These are phyloP conservation scores for Botia almorhae DNA, from an alignment of 2,797 vertebrate species.

Conservation along the genomic window DNA sequence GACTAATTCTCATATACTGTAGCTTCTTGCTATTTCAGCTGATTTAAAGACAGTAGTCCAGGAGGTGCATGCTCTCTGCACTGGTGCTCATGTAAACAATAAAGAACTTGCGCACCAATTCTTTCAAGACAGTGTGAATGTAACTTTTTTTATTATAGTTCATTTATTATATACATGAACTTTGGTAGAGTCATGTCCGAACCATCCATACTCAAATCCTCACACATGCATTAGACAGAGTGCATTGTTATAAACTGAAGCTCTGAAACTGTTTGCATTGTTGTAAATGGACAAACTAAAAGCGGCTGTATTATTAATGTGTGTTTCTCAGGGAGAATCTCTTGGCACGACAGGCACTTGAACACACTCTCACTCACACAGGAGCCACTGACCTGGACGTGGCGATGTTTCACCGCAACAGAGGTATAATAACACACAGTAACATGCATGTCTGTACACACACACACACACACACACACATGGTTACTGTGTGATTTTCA, in stretches of 20 bases:
- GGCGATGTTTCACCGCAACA: constrained; percentile 97
- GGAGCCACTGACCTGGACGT: constrained; percentile 96
- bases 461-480: constrained; percentile 26
- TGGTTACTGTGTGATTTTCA: too few relatives aligned
- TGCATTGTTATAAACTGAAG: not conserved
- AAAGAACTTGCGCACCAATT: not conserved
- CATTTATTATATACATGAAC: not conserved
- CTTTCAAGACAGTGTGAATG: not conserved
- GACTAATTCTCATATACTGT: too few relatives aligned
- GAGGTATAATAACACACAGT: constrained; percentile 77
- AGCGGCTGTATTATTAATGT: constrained; percentile 11
- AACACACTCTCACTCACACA: constrained; percentile 88
- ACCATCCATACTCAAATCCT: not conserved
- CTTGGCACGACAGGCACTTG: constrained; percentile 86
- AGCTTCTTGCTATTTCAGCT: too few relatives aligned
- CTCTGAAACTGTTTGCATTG: not conserved
- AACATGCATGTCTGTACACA: constrained; percentile 44
- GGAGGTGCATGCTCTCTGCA: too few relatives aligned
- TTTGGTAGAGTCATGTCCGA: not conserved
- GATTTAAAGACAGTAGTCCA: too few relatives aligned
- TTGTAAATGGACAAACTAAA: not conserved
- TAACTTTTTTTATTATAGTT: not conserved
- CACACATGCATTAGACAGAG: not conserved
- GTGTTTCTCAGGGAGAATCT: constrained; percentile 86
- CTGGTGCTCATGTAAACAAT: not conserved